phyloP scores from a whole-genome alignment of 2,888 invertebrate species.

The Cosmopolites sordidus region DNA sequence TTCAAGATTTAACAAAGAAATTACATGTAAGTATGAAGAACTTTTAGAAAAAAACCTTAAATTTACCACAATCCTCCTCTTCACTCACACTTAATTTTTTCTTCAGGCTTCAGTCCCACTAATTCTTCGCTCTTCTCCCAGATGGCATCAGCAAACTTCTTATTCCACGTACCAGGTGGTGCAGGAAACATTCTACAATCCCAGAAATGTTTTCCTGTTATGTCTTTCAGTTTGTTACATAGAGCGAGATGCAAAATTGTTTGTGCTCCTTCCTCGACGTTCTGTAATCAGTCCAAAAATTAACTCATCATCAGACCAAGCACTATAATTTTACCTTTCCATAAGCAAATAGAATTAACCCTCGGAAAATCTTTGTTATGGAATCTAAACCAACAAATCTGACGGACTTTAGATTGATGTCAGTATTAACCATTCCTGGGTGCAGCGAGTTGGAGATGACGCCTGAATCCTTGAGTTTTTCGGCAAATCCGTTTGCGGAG shows the following conservation, averaged over 20 bases:
- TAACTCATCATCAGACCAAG: neutral
- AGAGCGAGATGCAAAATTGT: conserved; percentile 73
- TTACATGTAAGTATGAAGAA: too few species aligned
- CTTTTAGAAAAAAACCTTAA: too few species aligned
- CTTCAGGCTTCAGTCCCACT: conserved; percentile 63
- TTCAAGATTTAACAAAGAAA: too few species aligned
- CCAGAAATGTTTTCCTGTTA: conserved; percentile 73
- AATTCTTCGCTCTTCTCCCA: conserved; percentile 80
- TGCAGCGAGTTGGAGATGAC: conserved; percentile 44
- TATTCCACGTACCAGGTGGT: conserved; percentile 39
- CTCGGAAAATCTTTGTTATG: conserved; percentile 29
- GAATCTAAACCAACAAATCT: conserved; percentile 31
- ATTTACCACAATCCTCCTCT: too few species aligned
- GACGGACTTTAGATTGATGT: conserved; percentile 33
- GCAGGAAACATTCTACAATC: conserved; percentile 58
- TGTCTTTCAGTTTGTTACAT: conserved; percentile 66
- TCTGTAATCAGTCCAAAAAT: conserved; percentile 50
- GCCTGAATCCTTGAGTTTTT: conserved; percentile 37
- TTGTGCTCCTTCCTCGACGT: conserved; percentile 73
- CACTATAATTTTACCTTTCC: conserved; percentile 38
- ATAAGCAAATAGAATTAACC: conserved; percentile 33
- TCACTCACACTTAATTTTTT: conserved; percentile 44
- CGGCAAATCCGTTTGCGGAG: conserved; percentile 40
- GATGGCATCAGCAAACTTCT: conserved; percentile 62
- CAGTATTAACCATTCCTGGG: conserved; percentile 43